These are phyloP conservation scores for Halictus ligatus DNA, from an alignment of 2,888 invertebrate species.

Conservation along the genomic window DNA sequence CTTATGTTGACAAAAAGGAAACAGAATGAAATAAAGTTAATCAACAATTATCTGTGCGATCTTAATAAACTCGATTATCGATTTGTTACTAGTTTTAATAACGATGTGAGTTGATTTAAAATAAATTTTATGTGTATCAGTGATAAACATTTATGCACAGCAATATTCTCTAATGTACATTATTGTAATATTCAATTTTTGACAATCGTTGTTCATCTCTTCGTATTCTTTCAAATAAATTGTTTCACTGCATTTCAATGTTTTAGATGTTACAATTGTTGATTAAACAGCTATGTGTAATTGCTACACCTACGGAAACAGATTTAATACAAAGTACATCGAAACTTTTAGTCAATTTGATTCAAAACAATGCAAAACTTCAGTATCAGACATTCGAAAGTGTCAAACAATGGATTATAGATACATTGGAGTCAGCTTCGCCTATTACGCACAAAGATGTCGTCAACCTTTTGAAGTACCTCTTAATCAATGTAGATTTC, in stretches of 20 bases:
- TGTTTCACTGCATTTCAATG: background rate
- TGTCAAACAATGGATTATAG: constrained; percentile 76
- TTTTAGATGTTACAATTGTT: constrained; percentile 74
- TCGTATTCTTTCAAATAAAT: background rate
- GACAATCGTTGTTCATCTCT: background rate
- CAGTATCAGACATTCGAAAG: constrained; percentile 70
- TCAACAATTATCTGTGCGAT: constrained; percentile 87
- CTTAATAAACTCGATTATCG: constrained; percentile 88
- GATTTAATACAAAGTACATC: constrained; percentile 74
- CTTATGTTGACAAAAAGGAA: constrained; percentile 69
- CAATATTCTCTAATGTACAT: background rate
- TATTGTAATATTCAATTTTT: background rate
- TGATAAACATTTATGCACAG: background rate
- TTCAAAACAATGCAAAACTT: constrained; percentile 68
- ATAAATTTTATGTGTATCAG: background rate
- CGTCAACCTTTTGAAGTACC: constrained; percentile 70
- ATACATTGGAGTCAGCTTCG: constrained; percentile 71
- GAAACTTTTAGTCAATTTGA: constrained; percentile 75
- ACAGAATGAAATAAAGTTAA: constrained; percentile 75
- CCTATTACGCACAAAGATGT: constrained; percentile 62
- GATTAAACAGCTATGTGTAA: constrained; percentile 74
- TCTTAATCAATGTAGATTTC: constrained; percentile 70
- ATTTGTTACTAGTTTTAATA: constrained; percentile 83
- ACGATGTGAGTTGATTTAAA: constrained; percentile 80
- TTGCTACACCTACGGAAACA: constrained; percentile 72